phyloP scores from a whole-genome alignment of 2,888 invertebrate genomes.

The Himalopsyche tibetana region DNA sequence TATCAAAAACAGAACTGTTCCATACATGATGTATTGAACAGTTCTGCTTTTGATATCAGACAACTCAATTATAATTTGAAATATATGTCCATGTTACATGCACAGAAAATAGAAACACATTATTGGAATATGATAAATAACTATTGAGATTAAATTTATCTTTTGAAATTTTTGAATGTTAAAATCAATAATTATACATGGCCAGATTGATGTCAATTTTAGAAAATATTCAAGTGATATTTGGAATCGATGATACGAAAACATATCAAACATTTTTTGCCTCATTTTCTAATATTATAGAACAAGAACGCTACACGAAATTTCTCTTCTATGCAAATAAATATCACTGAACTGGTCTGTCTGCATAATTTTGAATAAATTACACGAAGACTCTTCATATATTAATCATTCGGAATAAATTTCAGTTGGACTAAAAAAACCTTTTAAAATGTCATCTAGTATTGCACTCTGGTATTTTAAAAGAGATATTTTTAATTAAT shows the following conservation, averaged over 20 bases:
- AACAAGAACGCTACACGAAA: background rate
- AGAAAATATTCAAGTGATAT: background rate
- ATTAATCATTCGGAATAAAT: conserved; percentile 23
- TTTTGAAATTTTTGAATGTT: too few relatives aligned
- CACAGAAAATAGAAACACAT: too few relatives aligned
- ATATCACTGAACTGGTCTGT: conserved; percentile 10
- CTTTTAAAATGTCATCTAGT: background rate
- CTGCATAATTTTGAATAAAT: conserved; percentile 9
- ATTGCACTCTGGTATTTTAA: background rate
- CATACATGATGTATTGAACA: too few relatives aligned
- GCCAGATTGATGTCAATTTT: background rate
- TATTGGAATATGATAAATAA: too few relatives aligned
- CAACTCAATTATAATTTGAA: too few relatives aligned
- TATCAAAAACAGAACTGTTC: too few relatives aligned
- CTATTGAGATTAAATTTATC: too few relatives aligned
- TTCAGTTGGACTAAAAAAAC: background rate
- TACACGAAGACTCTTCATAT: background rate
- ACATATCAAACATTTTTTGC: background rate
- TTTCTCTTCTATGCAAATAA: conserved; percentile 17
- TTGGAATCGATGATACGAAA: background rate
- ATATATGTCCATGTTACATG: too few relatives aligned
- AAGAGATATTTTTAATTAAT: background rate
- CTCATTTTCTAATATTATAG: background rate
- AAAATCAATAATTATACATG: too few relatives aligned
- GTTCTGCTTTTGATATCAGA: too few relatives aligned